Evolutionary conservation across 2,888 invertebrate species (phyloP).

Genomic region (Dilophus febrilis): DNA sequence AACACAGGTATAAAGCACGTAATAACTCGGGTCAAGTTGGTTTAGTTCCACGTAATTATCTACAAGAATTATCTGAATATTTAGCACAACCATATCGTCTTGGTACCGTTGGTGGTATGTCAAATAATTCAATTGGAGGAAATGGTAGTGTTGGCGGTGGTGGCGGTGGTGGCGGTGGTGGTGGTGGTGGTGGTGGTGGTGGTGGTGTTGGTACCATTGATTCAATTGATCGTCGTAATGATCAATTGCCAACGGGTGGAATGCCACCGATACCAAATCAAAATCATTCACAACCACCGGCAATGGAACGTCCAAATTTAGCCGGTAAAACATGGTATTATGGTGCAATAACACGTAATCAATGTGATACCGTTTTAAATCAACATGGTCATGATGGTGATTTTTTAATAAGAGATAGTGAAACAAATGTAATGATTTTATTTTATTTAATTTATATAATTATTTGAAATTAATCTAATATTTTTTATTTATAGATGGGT

Average conservation of each 20-base stretch:
- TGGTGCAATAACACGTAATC: constrained; percentile 86
- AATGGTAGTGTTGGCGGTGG: too few relatives aligned
- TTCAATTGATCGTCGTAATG: constrained; percentile 34
- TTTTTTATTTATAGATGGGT: constrained; percentile 56
- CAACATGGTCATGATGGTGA: constrained; percentile 94
- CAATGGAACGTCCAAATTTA: constrained; percentile 45
- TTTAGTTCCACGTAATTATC: constrained; percentile 87
- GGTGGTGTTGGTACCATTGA: constrained; percentile 30
- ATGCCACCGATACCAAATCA: constrained; percentile 19
- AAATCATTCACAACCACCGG: constrained; percentile 14
- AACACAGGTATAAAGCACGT: constrained; percentile 71
- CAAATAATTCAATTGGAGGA: too few relatives aligned
- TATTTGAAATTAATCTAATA: background rate
- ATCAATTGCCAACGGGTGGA: constrained; percentile 23
- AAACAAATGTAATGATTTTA: constrained; percentile 74
- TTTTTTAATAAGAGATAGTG: constrained; percentile 96
- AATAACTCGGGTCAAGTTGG: constrained; percentile 87
- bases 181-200: constrained; percentile 31
- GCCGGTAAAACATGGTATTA: constrained; percentile 91
- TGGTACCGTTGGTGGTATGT: constrained; percentile 28
- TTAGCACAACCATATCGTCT: constrained; percentile 68
- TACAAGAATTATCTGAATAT: constrained; percentile 82
- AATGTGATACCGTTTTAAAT: constrained; percentile 90
- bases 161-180: too few relatives aligned
- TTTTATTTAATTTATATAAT: background rate